Percentiles rank a stretch among this genome's conserved stretches.
Conservation (phyloP, 1,140 invertebrate genomes). For the Drosophila trapezifrons region DNA sequence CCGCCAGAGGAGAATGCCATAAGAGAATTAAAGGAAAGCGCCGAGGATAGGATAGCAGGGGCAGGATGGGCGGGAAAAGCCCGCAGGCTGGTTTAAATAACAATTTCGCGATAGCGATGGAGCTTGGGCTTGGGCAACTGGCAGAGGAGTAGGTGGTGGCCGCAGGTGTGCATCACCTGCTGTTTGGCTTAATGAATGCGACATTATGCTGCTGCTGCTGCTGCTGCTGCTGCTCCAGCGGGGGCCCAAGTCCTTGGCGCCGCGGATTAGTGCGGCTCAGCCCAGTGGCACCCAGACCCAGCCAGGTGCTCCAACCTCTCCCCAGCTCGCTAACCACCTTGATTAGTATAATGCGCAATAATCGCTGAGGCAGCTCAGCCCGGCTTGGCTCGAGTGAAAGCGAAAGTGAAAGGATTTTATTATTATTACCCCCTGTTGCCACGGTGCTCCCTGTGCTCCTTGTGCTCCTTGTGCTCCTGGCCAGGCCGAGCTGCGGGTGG, state of each 20-base stretch:
- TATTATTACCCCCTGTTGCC: conserved; percentile 32
- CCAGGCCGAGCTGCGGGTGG: conserved; percentile 1
- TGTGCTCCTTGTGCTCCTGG: neutral
- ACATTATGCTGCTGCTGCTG: conserved; percentile 50
- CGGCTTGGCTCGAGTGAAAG: conserved; percentile 14
- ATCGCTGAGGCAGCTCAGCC: conserved; percentile 53
- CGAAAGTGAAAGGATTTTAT: conserved; percentile 67
- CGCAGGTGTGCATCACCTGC: conserved; percentile 75
- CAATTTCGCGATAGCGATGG: conserved; percentile 41
- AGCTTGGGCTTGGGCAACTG: neutral
- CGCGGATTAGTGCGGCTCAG: conserved; percentile 35
- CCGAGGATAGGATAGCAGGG: neutral
- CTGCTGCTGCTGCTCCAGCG: conserved; percentile 10
- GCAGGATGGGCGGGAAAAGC: neutral
- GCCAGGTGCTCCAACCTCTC: neutral
- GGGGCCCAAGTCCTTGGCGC: conserved; percentile 40
- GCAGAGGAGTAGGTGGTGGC: conserved; percentile 10
- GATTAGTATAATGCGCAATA: conserved; percentile 65
- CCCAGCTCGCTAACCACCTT: conserved; percentile 42
- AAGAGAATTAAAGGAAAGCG: conserved; percentile 59
- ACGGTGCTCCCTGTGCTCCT: conserved; percentile 5
- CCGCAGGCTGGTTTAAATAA: conserved; percentile 55
- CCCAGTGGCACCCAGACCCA: too few relatives aligned
- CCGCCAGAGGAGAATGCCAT: conserved; percentile 18
- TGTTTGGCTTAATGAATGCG: conserved; percentile 78